These are phyloP conservation scores for Trichomalopsis sarcophagae DNA, from an alignment of 1,140 invertebrate genomes.

Conservation along the genomic window DNA sequence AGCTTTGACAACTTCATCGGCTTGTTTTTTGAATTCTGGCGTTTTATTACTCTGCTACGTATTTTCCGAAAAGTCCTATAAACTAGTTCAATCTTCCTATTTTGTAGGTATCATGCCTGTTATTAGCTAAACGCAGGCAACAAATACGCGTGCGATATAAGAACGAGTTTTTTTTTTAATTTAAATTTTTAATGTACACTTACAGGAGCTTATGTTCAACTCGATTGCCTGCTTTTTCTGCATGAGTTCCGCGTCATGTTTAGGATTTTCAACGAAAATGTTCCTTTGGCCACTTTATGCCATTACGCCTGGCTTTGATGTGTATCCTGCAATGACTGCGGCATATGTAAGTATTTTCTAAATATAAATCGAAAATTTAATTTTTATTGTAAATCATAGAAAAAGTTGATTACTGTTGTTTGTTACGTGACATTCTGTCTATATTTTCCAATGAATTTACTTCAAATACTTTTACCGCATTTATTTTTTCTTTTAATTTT, in stretches of 20 bases:
- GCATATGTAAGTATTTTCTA: constrained; percentile 83
- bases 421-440: neutral
- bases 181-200: constrained; percentile 51
- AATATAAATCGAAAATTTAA: neutral
- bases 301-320: constrained; percentile 79
- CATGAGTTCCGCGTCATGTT: constrained; percentile 83
- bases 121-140: neutral
- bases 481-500: constrained; percentile 26
- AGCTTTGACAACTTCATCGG: constrained; percentile 84
- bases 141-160: neutral
- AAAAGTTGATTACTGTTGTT: neutral
- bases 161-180: neutral
- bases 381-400: neutral
- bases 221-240: constrained; percentile 83
- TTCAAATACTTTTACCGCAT: neutral
- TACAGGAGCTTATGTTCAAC: constrained; percentile 87
- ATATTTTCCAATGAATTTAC: too few species aligned
- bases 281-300: constrained; percentile 81
- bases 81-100: constrained; percentile 83
- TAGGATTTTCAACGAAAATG: constrained; percentile 84
- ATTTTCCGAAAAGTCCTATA: constrained; percentile 84
- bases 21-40: constrained; percentile 83
- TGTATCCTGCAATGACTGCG: constrained; percentile 88
- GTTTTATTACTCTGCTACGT: constrained; percentile 85
- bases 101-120: constrained; percentile 79